Base-by-base conservation (phyloP, 2,888 invertebrate species). In the Nomada lathburiana region DNA sequence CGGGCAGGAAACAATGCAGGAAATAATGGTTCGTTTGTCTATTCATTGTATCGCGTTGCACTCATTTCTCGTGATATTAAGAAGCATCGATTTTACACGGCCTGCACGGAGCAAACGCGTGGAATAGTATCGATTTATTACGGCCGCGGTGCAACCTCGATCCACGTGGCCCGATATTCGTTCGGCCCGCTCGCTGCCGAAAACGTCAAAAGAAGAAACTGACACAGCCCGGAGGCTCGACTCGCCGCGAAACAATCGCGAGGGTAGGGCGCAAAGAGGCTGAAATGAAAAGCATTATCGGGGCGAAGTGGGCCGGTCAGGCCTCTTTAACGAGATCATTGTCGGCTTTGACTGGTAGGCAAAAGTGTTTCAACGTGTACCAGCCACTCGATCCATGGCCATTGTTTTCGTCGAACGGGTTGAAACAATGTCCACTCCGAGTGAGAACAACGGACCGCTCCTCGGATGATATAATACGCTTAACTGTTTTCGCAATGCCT, bases 391-490 rank as follows among this genome's bases (percentile, higher is more conserved):
- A 86, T 71, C 11, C 73, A 18, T 18, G 53, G 18, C 36, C 52
- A 87, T 87, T 87, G 87, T 87, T 78, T 55, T 60, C 74, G 67
- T 57, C 65, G 78, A 81, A 86, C 76, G 71, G 71, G 75, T 81
- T 78, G 87, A 88, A 88, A 88, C 88, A 88, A 86, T 82, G 78
- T 85, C 80, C 83, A 85, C 83, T 88, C 68, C n/a, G 29, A 55
- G 9, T 10, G 20, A n/a, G 26, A 13, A 53, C 44, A 47, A 55
- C 63, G 47, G 65, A 62, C 52, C 26, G 63, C 75, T 36, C 65
- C 82, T 68, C 73, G 26, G n/a, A 87, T 86, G 83, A 79, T 79
- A 84, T 77, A 87, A 85, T 86, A 73, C 84, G 70, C 69, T 72
- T 75, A 82, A 86, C 77, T 76, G 75, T 84, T 82, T 72, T 82